These are phyloP conservation scores for Mobula hypostoma DNA, from an alignment of 2,113 vertebrate species.

Conservation along the genomic window DNA sequence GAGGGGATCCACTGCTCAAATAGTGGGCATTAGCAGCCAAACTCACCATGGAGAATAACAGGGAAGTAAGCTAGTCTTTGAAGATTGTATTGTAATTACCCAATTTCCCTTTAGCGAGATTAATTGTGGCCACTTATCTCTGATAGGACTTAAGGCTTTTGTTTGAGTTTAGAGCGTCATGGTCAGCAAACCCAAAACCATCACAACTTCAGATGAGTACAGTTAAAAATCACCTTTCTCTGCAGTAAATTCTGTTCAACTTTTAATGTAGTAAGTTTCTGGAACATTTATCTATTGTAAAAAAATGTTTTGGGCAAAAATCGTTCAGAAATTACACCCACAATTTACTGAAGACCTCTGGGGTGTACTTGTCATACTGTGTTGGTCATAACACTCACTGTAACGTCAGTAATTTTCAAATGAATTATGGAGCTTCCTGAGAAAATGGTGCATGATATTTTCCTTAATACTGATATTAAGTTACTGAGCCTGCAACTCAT, in stretches of 20 bases:
- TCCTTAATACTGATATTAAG: neutral
- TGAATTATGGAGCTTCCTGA: neutral
- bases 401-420: neutral
- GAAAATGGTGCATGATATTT: neutral
- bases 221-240: neutral
- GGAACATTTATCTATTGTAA: neutral
- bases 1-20: too few relatives aligned
- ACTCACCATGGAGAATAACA: too few relatives aligned
- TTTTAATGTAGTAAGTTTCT: neutral
- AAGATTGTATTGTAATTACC: too few relatives aligned
- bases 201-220: neutral
- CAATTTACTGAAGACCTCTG: neutral
- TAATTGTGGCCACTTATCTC: too few relatives aligned
- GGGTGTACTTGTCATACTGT: neutral
- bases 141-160: too few relatives aligned
- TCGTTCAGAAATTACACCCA: neutral
- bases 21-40: too few relatives aligned
- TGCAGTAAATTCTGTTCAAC: neutral
- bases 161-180: too few relatives aligned
- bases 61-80: too few relatives aligned
- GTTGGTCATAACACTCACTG: neutral
- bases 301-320: neutral
- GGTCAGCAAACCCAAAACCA: too few relatives aligned
- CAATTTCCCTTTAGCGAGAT: too few relatives aligned
- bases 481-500: neutral